phyloP scores from a whole-genome alignment of 1,140 invertebrate genomes.

The Dreissena rostriformis region DNA sequence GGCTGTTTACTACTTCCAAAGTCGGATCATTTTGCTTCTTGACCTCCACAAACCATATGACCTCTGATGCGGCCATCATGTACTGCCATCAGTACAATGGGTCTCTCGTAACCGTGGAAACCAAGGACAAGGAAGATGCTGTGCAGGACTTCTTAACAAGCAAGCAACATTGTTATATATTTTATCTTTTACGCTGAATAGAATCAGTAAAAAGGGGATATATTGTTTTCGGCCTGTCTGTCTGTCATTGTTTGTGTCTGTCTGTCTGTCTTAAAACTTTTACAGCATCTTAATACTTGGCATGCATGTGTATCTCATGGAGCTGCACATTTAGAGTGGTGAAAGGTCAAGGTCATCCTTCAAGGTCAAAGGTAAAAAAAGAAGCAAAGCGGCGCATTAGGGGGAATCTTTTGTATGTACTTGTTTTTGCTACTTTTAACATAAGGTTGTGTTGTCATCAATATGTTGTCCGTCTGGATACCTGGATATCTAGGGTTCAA shows the following conservation, averaged over 20 bases:
- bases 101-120: conserved; percentile 19
- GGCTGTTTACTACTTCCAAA: conserved; percentile 15
- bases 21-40: conserved; percentile 29
- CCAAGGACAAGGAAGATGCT: conserved; percentile 25
- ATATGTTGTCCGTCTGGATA: too few relatives aligned
- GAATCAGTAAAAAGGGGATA: not conserved
- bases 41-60: conserved; percentile 31
- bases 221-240: too few relatives aligned
- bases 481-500: not conserved
- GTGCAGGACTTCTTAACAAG: conserved; percentile 32
- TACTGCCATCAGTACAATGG: conserved; percentile 24
- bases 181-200: not conserved
- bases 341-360: too few relatives aligned
- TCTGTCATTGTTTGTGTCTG: too few relatives aligned
- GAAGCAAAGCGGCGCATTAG: too few relatives aligned
- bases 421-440: not conserved
- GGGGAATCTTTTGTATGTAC: too few relatives aligned
- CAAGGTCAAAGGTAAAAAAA: too few relatives aligned
- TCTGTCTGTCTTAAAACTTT: too few relatives aligned
- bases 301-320: too few relatives aligned
- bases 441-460: not conserved
- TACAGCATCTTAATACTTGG: too few relatives aligned
- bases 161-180: too few relatives aligned
- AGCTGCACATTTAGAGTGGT: too few relatives aligned
- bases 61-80: not conserved